Evolutionary conservation across 2,888 invertebrate genomes (phyloP).

Genomic region (Parnassius orleans): DNA sequence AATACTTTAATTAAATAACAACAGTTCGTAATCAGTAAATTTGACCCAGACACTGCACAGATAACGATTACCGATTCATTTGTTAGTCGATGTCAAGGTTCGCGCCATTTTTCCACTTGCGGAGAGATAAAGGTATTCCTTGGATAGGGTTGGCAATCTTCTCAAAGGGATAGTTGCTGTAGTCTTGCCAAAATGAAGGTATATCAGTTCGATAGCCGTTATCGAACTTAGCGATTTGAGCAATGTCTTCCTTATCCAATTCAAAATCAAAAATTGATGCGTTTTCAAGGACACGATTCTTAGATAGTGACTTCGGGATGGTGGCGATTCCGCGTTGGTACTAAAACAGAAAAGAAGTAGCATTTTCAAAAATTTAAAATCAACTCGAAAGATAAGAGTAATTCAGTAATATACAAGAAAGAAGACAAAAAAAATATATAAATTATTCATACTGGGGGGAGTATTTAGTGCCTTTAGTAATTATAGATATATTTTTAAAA

Average conservation of each 20-base stretch:
- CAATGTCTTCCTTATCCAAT: slow-evolving; percentile 47
- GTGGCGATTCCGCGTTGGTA: slow-evolving; percentile 55
- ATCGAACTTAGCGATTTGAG: slow-evolving; percentile 51
- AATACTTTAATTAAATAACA: too few species aligned
- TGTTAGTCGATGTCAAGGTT: slow-evolving; percentile 41
- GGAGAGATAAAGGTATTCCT: slow-evolving; percentile 38
- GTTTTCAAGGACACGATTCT: slow-evolving; percentile 53
- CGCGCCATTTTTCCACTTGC: slow-evolving; percentile 50
- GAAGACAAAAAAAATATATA: too few species aligned
- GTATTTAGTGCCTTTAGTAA: too few species aligned
- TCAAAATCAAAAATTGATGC: slow-evolving; percentile 63
- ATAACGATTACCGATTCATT: too few species aligned
- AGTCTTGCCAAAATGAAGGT: slow-evolving; percentile 51
- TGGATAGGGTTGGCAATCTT: slow-evolving; percentile 34
- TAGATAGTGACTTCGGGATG: slow-evolving; percentile 60
- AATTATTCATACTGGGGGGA: too few species aligned
- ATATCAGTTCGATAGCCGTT: slow-evolving; percentile 49
- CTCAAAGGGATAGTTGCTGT: slow-evolving; percentile 52
- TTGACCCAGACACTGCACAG: too few species aligned
- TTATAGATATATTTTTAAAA: too few species aligned
- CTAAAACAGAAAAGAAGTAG: slow-evolving; percentile 38
- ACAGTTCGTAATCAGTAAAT: too few species aligned
- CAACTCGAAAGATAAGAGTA: too few species aligned
- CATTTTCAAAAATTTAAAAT: background rate
- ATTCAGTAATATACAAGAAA: too few species aligned